Evolutionary conservation across 2,113 vertebrate species (phyloP), one percentile per base, ranked within the genome.

Genomic region (Callorhinus ursinus): DNA sequence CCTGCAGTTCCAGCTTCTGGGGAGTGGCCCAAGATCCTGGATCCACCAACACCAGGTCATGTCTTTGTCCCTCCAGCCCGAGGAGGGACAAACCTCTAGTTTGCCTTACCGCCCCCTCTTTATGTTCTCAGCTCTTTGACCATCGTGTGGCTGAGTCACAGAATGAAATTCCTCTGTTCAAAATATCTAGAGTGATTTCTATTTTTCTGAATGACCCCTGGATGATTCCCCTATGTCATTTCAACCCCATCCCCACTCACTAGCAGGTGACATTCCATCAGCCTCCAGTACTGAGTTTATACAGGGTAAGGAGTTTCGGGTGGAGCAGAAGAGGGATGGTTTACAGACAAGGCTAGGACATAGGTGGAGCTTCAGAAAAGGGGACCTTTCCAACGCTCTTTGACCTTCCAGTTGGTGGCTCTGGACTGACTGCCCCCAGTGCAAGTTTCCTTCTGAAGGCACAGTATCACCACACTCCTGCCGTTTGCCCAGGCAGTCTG

Each of bases 41-140:
- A 33, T n/a, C 55, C 24, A 53, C 24, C 1, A 2, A 33, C 6
- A 5, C 18, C 1, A 2, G 4, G 7, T 49, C 9, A 5, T 11
- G 11, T 31, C 42, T 51, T 61, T n/a, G 31, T 81, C 49, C 9
- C 6, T 36, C 33, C 18, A 31, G 46, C 72, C 0, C 8, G 0
- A 42, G 74, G 1, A 5, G 24, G 81, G 26, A 24, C 39, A 19
- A 13, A 8, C 65, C 2, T 72, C 28, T 19, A 18, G 2, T 55
- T 59, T 49, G 19, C 5, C 65, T 83, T 13, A 39, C 10, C 8
- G 3, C 19, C 2, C 15, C 7, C 61, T 3, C 0, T 80, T 59
- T 65, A n/a, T 36, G 39, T 13, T 79, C 33, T 49, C 16, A 67
- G 53, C 14, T 7, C 4, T 63, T 69, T 84, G 9, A 18, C 28